Base-by-base conservation (phyloP, 1,140 invertebrate species). In the Brachionus calyciflorus region DNA sequence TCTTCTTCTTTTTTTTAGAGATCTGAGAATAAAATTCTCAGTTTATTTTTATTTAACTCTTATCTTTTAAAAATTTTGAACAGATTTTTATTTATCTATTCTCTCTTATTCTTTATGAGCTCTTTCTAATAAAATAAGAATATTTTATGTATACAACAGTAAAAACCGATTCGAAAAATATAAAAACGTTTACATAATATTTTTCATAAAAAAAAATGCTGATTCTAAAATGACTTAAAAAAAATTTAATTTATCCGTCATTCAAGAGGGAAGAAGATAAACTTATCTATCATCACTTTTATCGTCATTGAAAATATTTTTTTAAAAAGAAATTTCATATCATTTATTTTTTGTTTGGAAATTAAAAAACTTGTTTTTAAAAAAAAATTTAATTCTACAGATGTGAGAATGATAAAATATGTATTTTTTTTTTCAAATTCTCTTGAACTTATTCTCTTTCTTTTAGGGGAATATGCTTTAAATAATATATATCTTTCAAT, bases 121-220 rank as follows among this genome's bases (percentile, higher is more conserved):
- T 28, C 28, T 28, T 28, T 24, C 53, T 55, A 55, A 28, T 28
- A 55, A 28, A 55, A 55, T 55, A 28, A 55, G 53, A 55, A 55
- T 55, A 55, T 55, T 55, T 55, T 55, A 55, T 55, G 53, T 55
- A 24, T n/a, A n/a, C n/a, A n/a, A n/a, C n/a, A n/a, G n/a, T n/a
- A n/a, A n/a, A n/a, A n/a, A n/a, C n/a, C n/a, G n/a, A n/a, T n/a
- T n/a, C n/a, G n/a, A n/a, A n/a, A n/a, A n/a, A n/a, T n/a, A n/a
- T n/a, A n/a, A n/a, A n/a, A n/a, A n/a, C n/a, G n/a, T n/a, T n/a
- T n/a, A n/a, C n/a, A n/a, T n/a, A n/a, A n/a, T n/a, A n/a, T n/a
- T n/a, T n/a, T n/a, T n/a, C n/a, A n/a, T n/a, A n/a, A n/a, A n/a
- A n/a, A n/a, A 37, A 37, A 37, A 37, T 37, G 33, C 55, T 60